Percentiles rank a stretch among this genome's conserved stretches.
Conservation (phyloP, 2,797 vertebrate species). For the Urocyon cinereoargenteus region DNA sequence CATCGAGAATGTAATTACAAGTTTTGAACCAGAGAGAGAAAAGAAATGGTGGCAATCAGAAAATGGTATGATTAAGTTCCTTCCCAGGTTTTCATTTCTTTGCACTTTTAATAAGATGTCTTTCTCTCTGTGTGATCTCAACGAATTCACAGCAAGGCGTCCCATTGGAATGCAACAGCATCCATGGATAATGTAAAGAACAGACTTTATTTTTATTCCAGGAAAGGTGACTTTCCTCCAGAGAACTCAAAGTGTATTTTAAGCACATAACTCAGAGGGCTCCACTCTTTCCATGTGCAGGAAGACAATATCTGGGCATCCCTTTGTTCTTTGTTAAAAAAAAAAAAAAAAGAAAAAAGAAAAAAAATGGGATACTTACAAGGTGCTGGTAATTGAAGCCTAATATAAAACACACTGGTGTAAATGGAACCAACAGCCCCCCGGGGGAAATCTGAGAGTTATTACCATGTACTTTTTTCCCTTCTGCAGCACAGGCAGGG, state of each 20-base stretch:
- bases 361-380: neutral
- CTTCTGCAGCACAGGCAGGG: neutral
- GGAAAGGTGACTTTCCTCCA: constrained; percentile 44
- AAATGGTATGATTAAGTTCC: constrained; percentile 88
- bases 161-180: neutral
- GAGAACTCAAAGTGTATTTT: constrained; percentile 52
- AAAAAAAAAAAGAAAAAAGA: neutral
- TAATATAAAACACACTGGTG: neutral
- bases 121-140: neutral
- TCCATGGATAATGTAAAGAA: neutral
- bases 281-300: neutral
- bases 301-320: constrained; percentile 14
- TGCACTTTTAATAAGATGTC: neutral
- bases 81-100: constrained; percentile 36
- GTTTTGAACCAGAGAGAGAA: constrained; percentile 90
- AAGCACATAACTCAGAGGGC: constrained; percentile 22
- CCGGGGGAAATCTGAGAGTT: neutral
- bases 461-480: neutral
- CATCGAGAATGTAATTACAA: constrained; percentile 92
- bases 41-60: constrained; percentile 96
- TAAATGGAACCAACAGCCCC: neutral
- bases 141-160: neutral
- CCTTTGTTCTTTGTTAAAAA: constrained; percentile 17
- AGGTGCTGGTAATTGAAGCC: constrained; percentile 28
- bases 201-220: constrained; percentile 32